phyloP scores from a whole-genome alignment of 2,113 vertebrate genomes.

The Prinia subflava region DNA sequence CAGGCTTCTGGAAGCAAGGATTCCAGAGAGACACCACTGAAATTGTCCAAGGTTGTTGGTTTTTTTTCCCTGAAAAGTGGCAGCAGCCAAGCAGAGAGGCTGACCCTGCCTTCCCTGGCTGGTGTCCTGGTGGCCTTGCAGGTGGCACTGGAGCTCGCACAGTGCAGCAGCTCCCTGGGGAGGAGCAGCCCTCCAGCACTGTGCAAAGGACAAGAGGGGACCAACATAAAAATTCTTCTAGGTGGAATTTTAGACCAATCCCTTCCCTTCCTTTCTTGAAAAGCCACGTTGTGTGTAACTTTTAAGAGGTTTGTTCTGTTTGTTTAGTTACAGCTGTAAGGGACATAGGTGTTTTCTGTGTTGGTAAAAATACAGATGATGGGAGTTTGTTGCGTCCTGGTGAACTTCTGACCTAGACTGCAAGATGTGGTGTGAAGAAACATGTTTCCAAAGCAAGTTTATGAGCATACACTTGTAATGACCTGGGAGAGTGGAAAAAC shows the following conservation, averaged over 20 bases:
- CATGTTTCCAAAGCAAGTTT: background rate
- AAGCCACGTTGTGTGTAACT: rapidly evolving
- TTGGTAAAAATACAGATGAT: background rate
- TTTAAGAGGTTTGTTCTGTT: background rate
- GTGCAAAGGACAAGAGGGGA: background rate
- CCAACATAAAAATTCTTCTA: background rate
- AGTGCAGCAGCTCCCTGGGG: background rate
- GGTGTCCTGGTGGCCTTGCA: background rate
- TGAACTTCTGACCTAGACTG: background rate
- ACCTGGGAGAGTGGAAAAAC: background rate
- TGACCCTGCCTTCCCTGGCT: background rate
- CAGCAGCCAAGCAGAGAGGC: background rate
- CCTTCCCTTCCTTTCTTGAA: background rate
- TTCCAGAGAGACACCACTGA: background rate
- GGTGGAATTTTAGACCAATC: background rate
- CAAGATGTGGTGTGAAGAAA: background rate
- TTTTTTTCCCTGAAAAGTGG: background rate
- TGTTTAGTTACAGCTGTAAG: background rate
- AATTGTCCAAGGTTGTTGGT: background rate
- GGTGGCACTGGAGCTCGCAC: background rate
- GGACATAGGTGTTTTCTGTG: background rate
- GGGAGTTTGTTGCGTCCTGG: background rate
- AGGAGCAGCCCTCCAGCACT: rapidly evolving
- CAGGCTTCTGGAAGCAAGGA: background rate
- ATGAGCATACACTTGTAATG: background rate